These are phyloP conservation scores for Epistrophe grossulariae DNA, from an alignment of 2,888 invertebrate genomes.

Conservation along the genomic window DNA sequence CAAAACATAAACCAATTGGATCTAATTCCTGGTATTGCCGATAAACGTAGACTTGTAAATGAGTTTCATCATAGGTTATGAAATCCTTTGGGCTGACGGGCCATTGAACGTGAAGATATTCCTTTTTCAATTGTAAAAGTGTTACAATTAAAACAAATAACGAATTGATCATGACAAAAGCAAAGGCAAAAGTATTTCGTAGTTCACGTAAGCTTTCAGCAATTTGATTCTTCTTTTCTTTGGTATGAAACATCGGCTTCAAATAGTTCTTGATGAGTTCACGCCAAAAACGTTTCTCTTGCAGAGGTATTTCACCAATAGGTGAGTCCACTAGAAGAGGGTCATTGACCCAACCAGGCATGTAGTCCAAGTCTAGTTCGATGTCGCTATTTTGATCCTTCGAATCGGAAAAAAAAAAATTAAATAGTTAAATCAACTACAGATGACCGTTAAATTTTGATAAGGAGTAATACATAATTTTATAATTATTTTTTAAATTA, in stretches of 20 bases:
- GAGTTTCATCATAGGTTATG: constrained; percentile 84
- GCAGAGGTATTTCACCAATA: constrained; percentile 87
- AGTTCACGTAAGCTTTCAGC: constrained; percentile 83
- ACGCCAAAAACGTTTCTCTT: constrained; percentile 91
- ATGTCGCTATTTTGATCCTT: constrained; percentile 44
- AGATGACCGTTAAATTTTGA: too few relatives aligned
- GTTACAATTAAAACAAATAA: constrained; percentile 91
- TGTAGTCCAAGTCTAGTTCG: constrained; percentile 76
- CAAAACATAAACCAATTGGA: constrained; percentile 90
- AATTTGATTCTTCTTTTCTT: constrained; percentile 85
- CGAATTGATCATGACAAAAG: constrained; percentile 91
- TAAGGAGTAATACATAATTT: too few relatives aligned
- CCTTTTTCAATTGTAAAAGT: constrained; percentile 89
- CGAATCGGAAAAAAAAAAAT: background rate
- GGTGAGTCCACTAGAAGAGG: constrained; percentile 87
- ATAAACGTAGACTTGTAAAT: constrained; percentile 84
- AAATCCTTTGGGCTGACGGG: constrained; percentile 86
- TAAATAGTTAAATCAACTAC: background rate
- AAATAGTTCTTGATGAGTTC: constrained; percentile 91
- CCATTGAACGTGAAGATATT: constrained; percentile 88
- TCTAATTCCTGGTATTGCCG: constrained; percentile 88
- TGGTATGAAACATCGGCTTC: constrained; percentile 88
- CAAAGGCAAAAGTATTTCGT: constrained; percentile 88
- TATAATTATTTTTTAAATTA: too few relatives aligned
- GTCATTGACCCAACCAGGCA: constrained; percentile 88